phyloP scores from a whole-genome alignment of 1,140 invertebrate genomes.

The Zophobas morio region DNA sequence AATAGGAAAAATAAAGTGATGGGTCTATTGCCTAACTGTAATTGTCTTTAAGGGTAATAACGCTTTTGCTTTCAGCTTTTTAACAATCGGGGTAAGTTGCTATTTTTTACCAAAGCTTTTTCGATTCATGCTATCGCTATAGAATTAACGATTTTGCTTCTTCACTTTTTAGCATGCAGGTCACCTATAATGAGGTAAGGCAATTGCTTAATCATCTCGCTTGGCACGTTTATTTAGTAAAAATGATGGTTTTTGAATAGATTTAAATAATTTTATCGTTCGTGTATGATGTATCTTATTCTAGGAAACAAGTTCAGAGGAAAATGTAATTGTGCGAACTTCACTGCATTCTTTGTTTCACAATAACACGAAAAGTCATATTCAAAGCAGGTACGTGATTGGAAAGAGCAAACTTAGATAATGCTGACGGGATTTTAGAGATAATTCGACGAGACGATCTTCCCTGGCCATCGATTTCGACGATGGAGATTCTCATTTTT shows the following conservation, averaged over 20 bases:
- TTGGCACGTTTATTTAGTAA: conserved; percentile 26
- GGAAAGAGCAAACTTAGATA: neutral
- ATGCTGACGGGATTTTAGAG: conserved; percentile 63
- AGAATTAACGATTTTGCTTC: conserved; percentile 45
- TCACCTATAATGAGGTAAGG: conserved; percentile 54
- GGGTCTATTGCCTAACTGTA: conserved; percentile 27
- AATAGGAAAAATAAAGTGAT: conserved; percentile 11
- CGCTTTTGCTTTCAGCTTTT: conserved; percentile 46
- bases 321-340: conserved; percentile 57
- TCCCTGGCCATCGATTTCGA: conserved; percentile 74
- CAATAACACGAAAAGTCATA: conserved; percentile 56
- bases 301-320: conserved; percentile 60
- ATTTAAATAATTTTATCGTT: conserved; percentile 43
- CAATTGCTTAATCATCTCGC: conserved; percentile 36
- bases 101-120: conserved; percentile 10
- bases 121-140: conserved; percentile 13
- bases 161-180: conserved; percentile 53
- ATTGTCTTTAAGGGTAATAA: conserved; percentile 51
- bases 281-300: conserved; percentile 47
- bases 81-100: conserved; percentile 48
- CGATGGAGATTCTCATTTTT: conserved; percentile 81
- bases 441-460: conserved; percentile 69
- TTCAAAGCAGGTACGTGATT: conserved; percentile 54
- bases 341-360: conserved; percentile 61
- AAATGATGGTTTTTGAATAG: conserved; percentile 18